Evolutionary conservation across 1,140 invertebrate genomes (phyloP).

Genomic region (Helicoverpa armigera): DNA sequence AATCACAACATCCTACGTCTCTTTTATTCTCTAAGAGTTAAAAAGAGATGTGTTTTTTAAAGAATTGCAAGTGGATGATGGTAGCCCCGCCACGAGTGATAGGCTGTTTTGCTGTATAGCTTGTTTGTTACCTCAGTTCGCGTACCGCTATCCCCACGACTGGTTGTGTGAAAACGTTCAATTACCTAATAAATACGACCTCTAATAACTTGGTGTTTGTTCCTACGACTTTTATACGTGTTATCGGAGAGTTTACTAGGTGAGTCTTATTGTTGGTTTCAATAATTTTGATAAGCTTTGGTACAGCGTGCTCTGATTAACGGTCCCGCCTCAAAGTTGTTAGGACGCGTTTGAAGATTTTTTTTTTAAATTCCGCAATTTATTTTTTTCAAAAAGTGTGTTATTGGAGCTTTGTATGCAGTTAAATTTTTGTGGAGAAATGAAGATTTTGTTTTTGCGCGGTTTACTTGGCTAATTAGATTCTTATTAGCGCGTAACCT

Average conservation of each 20-base stretch:
- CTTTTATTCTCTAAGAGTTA: conserved; percentile 7
- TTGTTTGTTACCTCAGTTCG: conserved; percentile 36
- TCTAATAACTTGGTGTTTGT: conserved; percentile 31
- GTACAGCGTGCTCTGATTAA: conserved; percentile 2
- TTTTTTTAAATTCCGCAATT: conserved; percentile 22
- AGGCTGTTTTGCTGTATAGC: conserved; percentile 44
- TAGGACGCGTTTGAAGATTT: conserved; percentile 25
- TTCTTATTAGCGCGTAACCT: conserved; percentile 26
- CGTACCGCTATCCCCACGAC: conserved; percentile 27
- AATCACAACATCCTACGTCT: conserved; percentile 40
- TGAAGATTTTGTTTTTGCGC: not conserved
- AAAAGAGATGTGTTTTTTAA: conserved; percentile 23
- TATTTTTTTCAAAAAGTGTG: conserved; percentile 12
- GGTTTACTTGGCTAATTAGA: not conserved
- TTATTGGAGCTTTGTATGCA: not conserved
- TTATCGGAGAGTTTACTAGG: conserved; percentile 20
- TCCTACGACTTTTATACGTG: conserved; percentile 21
- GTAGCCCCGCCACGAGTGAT: conserved; percentile 36
- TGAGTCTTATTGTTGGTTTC: conserved; percentile 6
- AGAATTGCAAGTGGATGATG: conserved; percentile 43
- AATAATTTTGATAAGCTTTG: conserved; percentile 1
- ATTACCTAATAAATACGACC: conserved; percentile 9
- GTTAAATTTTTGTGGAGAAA: conserved; percentile 6
- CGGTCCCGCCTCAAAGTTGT: conserved; percentile 13
- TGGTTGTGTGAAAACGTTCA: conserved; percentile 16